phyloP scores from a whole-genome alignment of 1,140 invertebrate species.

The Antheraea pernyi region DNA sequence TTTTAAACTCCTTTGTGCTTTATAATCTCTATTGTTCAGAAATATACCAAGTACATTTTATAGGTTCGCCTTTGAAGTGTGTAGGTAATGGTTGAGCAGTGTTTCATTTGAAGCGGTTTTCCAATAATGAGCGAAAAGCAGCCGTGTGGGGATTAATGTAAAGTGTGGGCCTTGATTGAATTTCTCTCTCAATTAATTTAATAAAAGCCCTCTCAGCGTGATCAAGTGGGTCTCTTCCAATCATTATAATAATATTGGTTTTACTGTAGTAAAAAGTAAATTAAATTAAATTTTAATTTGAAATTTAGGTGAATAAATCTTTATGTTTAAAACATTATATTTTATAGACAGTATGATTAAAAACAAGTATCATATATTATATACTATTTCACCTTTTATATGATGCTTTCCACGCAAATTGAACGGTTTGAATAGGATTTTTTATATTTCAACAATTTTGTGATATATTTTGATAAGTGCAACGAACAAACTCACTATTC shows the following conservation, averaged over 20 bases:
- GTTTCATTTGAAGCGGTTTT: constrained; percentile 28
- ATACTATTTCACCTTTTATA: too few species aligned
- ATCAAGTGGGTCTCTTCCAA: constrained; percentile 21
- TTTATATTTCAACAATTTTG: too few species aligned
- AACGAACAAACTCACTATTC: too few species aligned
- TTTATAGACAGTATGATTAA: too few species aligned
- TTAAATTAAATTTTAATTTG: too few species aligned
- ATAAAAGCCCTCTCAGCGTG: constrained; percentile 22
- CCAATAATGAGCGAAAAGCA: constrained; percentile 32
- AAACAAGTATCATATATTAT: too few species aligned
- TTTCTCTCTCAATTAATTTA: constrained; percentile 40
- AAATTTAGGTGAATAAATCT: too few species aligned
- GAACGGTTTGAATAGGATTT: too few species aligned
- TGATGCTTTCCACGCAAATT: too few species aligned
- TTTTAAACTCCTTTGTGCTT: neutral
- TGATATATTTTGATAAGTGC: too few species aligned
- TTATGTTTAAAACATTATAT: too few species aligned
- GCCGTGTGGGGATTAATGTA: constrained; percentile 31
- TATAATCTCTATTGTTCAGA: neutral
- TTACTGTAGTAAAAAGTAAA: neutral
- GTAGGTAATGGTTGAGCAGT: constrained; percentile 19
- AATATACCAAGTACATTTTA: neutral
- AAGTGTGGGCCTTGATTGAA: constrained; percentile 34
- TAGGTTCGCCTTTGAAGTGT: constrained; percentile 15
- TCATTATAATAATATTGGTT: constrained; percentile 8